Evolutionary conservation across 2,113 vertebrate genomes (phyloP).

Genomic region (Sminthopsis crassicaudata): DNA sequence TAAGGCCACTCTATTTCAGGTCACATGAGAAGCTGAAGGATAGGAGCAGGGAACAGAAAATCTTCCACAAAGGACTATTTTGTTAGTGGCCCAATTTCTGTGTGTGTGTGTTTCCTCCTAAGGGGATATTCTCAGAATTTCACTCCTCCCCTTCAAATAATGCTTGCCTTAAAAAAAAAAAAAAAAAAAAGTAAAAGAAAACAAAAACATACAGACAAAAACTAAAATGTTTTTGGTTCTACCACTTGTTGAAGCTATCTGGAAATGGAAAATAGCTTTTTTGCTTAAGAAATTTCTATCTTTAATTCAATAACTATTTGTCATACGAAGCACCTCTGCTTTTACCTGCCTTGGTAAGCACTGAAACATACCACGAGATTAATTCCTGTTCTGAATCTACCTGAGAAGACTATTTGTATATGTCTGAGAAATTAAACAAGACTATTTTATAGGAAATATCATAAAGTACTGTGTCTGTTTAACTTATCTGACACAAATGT

Average conservation of each 20-base stretch:
- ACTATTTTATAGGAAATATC: not conserved
- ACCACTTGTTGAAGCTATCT: not conserved
- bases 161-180: not conserved
- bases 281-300: not conserved
- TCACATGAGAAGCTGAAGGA: slow-evolving; percentile 10
- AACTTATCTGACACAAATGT: not conserved
- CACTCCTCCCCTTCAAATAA: not conserved
- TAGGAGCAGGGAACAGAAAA: slow-evolving; percentile 11
- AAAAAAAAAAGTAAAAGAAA: not conserved
- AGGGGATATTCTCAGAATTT: not conserved
- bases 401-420: not conserved
- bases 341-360: not conserved
- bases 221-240: not conserved
- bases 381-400: not conserved
- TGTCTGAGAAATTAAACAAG: not conserved
- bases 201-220: not conserved
- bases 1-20: not conserved
- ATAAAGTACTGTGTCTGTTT: not conserved
- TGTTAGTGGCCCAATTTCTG: not conserved
- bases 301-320: not conserved
- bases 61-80: slow-evolving; percentile 11
- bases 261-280: not conserved
- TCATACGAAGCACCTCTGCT: not conserved
- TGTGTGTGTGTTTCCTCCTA: not conserved
- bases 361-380: not conserved